phyloP scores from a whole-genome alignment of 2,888 invertebrate species.

The Teleogryllus oceanicus region DNA sequence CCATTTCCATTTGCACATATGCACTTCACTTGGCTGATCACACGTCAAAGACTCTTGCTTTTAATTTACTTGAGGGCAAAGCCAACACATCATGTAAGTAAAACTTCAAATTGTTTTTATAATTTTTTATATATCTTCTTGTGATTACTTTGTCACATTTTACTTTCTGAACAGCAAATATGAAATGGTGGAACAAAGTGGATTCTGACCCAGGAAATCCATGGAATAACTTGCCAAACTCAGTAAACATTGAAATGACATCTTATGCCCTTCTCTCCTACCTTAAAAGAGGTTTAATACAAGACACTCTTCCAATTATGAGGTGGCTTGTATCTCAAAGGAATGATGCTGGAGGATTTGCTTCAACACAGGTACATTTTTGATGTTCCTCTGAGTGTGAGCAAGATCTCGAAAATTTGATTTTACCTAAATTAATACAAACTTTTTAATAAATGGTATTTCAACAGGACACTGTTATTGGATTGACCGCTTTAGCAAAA shows the following conservation, averaged over 20 bases:
- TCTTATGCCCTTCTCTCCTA: slow-evolving; percentile 79
- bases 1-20: slow-evolving; percentile 71
- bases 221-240: slow-evolving; percentile 62
- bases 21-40: slow-evolving; percentile 74
- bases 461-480: slow-evolving; percentile 68
- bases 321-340: slow-evolving; percentile 70
- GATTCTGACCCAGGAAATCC: slow-evolving; percentile 59
- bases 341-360: slow-evolving; percentile 67
- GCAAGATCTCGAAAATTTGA: not conserved
- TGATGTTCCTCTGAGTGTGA: not conserved
- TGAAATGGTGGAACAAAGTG: slow-evolving; percentile 77
- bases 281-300: slow-evolving; percentile 50
- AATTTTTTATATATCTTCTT: not conserved
- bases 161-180: slow-evolving; percentile 49
- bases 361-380: slow-evolving; percentile 58
- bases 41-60: slow-evolving; percentile 62
- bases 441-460: not conserved
- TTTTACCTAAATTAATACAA: not conserved
- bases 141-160: not conserved
- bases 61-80: slow-evolving; percentile 57
- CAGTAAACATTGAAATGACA: slow-evolving; percentile 80
- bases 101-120: not conserved
- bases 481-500: slow-evolving; percentile 65
- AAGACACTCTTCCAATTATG: slow-evolving; percentile 61
- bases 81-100: slow-evolving; percentile 49